Base-by-base conservation (phyloP, 2,113 vertebrate genomes). In the Lophotis ruficrista region DNA sequence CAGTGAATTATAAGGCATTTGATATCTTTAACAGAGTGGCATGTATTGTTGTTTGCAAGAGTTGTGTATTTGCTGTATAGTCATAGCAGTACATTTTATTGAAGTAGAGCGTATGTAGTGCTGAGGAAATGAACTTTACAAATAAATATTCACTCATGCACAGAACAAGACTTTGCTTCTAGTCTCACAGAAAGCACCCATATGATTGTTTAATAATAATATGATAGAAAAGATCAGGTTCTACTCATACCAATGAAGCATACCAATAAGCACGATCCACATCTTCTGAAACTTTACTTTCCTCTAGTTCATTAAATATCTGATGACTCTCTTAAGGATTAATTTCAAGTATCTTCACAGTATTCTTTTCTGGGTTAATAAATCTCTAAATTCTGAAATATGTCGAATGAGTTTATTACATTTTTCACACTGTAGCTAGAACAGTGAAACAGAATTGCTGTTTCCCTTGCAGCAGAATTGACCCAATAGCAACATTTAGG, bases 1-100 rank as follows among this genome's bases (percentile, higher is more conserved):
- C 72, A 87, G 62, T 10, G 48, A 93, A 93, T 93, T 95, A 77
- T 64, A 89, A 86, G 87, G 43, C 31, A 71, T 79, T 95, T 93
- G 62, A 83, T 79, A 87, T 62, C 78, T 89, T 80, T 89, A 91
- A 93, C 47, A 80, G 72, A 91, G 68, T 64, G 58, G 19, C 62
- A 80, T 54, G n/a, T 83, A 89, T 79, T 89, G 62, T 50, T 87
- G 53, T 80, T 91, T 83, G 57, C 53, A 83, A 50, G 77, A 68
- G 43, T 72, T 71, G 48, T 83, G 62, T 70, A 54, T 96, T 76
- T 80, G 33, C 64, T 83, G 15, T 78, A 22, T 47, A 93, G 50
- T 89, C 71, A 43, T 86, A 84, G 70, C 30, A 21, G 47, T 62
- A 78, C 54, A 93, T 90, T 83, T 91, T 79, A 68, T 27, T 82